Base-by-base conservation (phyloP, 2,888 invertebrate genomes). In the Drosophila barbarae region DNA sequence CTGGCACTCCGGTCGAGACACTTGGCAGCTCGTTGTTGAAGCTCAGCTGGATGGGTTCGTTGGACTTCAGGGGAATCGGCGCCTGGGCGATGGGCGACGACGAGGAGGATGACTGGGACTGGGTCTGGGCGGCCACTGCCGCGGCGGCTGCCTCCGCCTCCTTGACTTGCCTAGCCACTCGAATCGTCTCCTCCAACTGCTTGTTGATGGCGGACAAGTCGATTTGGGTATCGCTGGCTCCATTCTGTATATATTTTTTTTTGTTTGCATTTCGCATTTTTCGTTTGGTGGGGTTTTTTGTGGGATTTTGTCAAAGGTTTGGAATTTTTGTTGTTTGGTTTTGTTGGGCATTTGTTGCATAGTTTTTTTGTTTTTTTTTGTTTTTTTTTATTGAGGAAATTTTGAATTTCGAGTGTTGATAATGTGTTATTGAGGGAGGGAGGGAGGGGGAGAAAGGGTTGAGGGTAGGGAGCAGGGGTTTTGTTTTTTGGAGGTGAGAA, bases 111-210 rank as follows among this genome's bases (percentile, higher is more conserved):
- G 76, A 46, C 30, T 7, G 77, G 32, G 76, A 13, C 30, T 32
- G 77, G 21, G 52, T 46, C 9, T 59, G 47, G 36, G 52, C 34
- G 41, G 69, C 53, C 5, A 39, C 54, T 6, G 82, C 76, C 21
- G 86, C 84, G 10, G 87, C 87, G 13, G 85, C 84, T 26, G 85
- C 86, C 59, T 89, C 88, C 13, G 88, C 88, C 72, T 87, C 88
- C 64, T 87, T 87, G 13, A 89, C 88, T 79, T 89, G 89, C 57
- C 90, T 86, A n/a, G 89, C 90, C 58, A 90, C 90, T 51, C 90
- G 87, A 67, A 90, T 90, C 58, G 89, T 89, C 73, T 89, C 89
- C 71, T 89, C 89, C 66, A 89, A 77, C 85, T 89, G 89, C 72
- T 89, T 88, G 74, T 88, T 90, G 66, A 90, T 84, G 47, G 88